These are phyloP conservation scores for Intellagama lesueurii DNA, from an alignment of 2,797 vertebrate species.

Conservation along the genomic window DNA sequence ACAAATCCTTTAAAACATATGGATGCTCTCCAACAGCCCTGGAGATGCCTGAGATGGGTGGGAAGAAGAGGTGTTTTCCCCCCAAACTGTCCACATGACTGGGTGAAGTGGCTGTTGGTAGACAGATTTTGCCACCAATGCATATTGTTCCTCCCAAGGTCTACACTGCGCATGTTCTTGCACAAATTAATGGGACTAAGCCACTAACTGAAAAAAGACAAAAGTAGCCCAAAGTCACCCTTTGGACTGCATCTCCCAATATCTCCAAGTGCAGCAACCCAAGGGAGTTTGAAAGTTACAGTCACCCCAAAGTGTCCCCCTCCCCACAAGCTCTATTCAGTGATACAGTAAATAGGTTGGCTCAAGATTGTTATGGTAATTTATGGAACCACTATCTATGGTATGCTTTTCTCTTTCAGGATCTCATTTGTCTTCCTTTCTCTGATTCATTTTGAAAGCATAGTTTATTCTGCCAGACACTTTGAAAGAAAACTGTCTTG, in stretches of 20 bases:
- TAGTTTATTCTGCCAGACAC: background rate
- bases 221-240: background rate
- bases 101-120: background rate
- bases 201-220: background rate
- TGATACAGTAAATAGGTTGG: too few species aligned
- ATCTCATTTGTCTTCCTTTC: background rate
- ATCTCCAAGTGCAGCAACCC: background rate
- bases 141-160: background rate
- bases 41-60: background rate
- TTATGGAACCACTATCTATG: background rate
- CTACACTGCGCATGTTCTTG: background rate
- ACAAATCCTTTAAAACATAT: background rate
- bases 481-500: background rate
- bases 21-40: background rate
- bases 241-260: background rate
- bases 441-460: background rate
- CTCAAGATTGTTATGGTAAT: background rate
- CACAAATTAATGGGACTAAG: background rate
- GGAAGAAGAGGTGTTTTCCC: background rate
- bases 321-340: too few species aligned
- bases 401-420: background rate
- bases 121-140: background rate
- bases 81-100: background rate
- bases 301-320: too few species aligned
- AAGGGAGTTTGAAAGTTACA: too few species aligned